These are phyloP conservation scores for Dione vanillae DNA, from an alignment of 2,888 invertebrate genomes.

Conservation along the genomic window DNA sequence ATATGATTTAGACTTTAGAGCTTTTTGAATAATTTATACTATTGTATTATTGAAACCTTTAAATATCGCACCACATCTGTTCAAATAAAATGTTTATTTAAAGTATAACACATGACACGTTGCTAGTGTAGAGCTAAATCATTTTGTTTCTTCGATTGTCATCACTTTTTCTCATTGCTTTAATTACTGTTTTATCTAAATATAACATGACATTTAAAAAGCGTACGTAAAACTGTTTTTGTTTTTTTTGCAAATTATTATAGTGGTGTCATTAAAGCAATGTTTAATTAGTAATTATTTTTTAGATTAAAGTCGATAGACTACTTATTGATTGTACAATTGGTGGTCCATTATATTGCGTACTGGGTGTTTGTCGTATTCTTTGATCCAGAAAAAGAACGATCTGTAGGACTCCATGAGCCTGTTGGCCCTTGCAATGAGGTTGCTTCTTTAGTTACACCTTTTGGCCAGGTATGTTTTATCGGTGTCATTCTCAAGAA, in stretches of 20 bases:
- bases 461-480: constrained; percentile 88
- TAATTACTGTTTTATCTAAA: not conserved
- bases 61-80: not conserved
- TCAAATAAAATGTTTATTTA: constrained; percentile 4
- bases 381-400: constrained; percentile 87
- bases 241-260: not conserved
- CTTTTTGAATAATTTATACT: too few relatives aligned
- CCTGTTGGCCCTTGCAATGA: constrained; percentile 89
- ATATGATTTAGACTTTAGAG: too few relatives aligned
- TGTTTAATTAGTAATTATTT: constrained; percentile 16
- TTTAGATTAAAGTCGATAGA: constrained; percentile 57
- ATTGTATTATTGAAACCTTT: not conserved
- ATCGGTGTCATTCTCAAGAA: too few relatives aligned
- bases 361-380: constrained; percentile 86
- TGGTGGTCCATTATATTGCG: constrained; percentile 86
- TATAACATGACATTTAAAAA: too few relatives aligned
- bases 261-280: not conserved
- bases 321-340: constrained; percentile 73
- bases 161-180: not conserved
- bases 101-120: not conserved
- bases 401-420: constrained; percentile 89
- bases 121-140: not conserved
- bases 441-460: constrained; percentile 84
- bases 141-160: not conserved
- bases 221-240: not conserved